Evolutionary conservation across 2,888 invertebrate genomes (phyloP).

Genomic region (Nymphalis urticae): DNA sequence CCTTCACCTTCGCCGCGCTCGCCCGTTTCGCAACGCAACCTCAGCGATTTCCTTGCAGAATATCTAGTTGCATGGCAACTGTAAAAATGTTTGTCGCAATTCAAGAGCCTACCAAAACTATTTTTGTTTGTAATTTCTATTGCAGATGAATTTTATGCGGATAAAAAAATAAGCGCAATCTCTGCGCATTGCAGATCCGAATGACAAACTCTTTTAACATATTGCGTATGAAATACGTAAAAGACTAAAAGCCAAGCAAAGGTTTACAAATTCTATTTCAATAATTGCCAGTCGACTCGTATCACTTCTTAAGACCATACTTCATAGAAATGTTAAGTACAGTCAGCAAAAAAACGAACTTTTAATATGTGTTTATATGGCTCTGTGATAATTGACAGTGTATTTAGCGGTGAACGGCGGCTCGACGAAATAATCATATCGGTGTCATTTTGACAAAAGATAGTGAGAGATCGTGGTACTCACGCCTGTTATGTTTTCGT

Average conservation of each 20-base stretch:
- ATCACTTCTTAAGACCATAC: not conserved
- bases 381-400: constrained; percentile 18
- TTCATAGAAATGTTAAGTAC: too few relatives aligned
- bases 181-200: not conserved
- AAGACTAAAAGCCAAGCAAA: not conserved
- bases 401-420: constrained; percentile 22
- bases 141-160: constrained; percentile 12
- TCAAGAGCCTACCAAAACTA: constrained; percentile 8
- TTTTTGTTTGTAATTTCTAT: not conserved
- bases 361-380: too few relatives aligned
- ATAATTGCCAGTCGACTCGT: not conserved
- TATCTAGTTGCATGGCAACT: constrained; percentile 79
- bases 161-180: constrained; percentile 5
- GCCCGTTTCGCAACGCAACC: constrained; percentile 76
- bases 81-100: constrained; percentile 51
- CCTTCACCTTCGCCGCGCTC: constrained; percentile 66
- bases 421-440: constrained; percentile 26
- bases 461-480: constrained; percentile 15
- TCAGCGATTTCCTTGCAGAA: constrained; percentile 71
- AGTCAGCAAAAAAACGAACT: too few relatives aligned
- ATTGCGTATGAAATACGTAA: not conserved
- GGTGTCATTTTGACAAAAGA: constrained; percentile 29
- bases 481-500: not conserved
- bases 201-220: constrained; percentile 5
- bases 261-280: not conserved